Conservation (phyloP, 64 coral and sea anemone genomes). For the Acropora tenuis region DNA sequence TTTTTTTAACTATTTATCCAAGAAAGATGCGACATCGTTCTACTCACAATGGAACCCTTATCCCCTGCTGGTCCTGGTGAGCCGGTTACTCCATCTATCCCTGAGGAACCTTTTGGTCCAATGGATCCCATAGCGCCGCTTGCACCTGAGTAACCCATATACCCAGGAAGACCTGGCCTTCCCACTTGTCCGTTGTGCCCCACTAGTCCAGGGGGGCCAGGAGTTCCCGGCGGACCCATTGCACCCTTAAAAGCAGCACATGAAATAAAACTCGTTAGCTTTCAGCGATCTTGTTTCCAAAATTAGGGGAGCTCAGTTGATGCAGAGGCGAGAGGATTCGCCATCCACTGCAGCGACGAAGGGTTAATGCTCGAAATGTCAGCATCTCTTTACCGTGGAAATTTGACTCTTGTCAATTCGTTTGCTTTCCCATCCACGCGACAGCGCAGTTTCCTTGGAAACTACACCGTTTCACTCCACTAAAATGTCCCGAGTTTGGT, state of each 20-base stretch:
- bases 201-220: neutral
- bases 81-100: constrained; percentile 29
- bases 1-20: neutral
- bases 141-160: constrained; percentile 22
- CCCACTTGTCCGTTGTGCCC: constrained; percentile 27
- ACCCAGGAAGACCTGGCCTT: neutral
- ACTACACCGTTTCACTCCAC: too few relatives aligned
- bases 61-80: neutral
- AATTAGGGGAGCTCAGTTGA: too few relatives aligned
- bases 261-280: neutral
- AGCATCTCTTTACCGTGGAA: too few relatives aligned
- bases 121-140: neutral
- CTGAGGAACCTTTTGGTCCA: constrained; percentile 9
- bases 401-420: too few relatives aligned
- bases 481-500: too few relatives aligned
- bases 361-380: too few relatives aligned
- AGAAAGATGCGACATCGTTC: neutral
- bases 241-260: neutral
- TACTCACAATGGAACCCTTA: constrained; percentile 48
- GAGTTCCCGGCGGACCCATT: neutral
- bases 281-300: too few relatives aligned
- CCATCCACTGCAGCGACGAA: too few relatives aligned
- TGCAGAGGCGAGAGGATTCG: too few relatives aligned
- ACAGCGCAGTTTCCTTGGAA: too few relatives aligned
- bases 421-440: too few relatives aligned